phyloP scores from a whole-genome alignment of 2,113 vertebrate genomes.

The Daubentonia madagascariensis region DNA sequence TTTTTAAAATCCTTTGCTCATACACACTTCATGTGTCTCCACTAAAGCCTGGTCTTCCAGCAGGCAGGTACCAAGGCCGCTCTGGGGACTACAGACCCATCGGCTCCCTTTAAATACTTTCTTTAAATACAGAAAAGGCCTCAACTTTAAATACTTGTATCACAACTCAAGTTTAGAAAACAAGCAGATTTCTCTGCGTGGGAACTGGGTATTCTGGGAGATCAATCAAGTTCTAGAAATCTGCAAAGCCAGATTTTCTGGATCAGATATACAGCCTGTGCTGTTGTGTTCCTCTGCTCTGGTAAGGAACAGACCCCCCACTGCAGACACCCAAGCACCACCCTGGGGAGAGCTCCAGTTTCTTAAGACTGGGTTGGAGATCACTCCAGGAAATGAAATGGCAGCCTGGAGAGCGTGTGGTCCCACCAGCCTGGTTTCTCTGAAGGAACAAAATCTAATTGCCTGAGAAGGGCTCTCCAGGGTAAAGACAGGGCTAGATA shows the following conservation, averaged over 20 bases:
- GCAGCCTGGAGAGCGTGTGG: background rate
- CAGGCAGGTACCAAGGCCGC: background rate
- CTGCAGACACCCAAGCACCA: background rate
- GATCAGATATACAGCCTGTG: background rate
- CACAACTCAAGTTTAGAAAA: background rate
- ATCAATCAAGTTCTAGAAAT: background rate
- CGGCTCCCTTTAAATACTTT: background rate
- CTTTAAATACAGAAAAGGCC: background rate
- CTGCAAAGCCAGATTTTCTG: background rate
- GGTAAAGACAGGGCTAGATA: background rate
- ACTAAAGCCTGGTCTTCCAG: background rate
- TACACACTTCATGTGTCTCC: background rate
- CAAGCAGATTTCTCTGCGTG: background rate
- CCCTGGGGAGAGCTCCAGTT: background rate
- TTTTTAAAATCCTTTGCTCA: background rate
- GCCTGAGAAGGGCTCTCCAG: background rate
- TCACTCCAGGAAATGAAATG: background rate
- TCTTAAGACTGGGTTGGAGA: background rate
- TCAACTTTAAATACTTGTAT: background rate
- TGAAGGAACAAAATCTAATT: background rate
- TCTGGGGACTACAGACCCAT: background rate
- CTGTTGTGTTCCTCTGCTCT: background rate
- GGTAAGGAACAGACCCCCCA: background rate
- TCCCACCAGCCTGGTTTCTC: background rate
- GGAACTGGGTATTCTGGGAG: background rate